Evolutionary conservation across 1,140 invertebrate genomes (phyloP), one percentile per base, ranked within the genome.

Genomic region (Sesamia nonagrioides): DNA sequence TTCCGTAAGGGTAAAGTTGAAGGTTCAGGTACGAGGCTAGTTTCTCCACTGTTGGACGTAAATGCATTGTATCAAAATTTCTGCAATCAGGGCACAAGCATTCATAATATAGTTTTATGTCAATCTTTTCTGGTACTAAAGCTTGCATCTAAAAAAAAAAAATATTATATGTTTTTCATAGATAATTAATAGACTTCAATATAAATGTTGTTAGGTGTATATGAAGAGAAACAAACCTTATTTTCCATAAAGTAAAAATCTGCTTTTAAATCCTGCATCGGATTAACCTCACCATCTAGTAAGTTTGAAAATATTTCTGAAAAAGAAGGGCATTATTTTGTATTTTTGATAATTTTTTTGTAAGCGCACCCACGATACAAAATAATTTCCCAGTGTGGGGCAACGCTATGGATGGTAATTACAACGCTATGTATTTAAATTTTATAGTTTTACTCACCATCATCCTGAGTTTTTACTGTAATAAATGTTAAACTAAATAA

Each of bases 21-120:
- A 97, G 87, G 50, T 96, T 87, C 4, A 97, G 85, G 73, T 95
- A 95, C 0, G 95, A 79, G 45, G 83, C 84, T 35, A 97, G 84
- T 63, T 94, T 86, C 5, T 91, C 79, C 88, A 96, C 95, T 0
- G 95, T 88, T 6, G 94, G 89, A 9, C 84, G 87, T 48, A 96
- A 86, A 84, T 97, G 96, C 2, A 89, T 82, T 0, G 75, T 93
- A 71, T 98, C 96, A 85, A 98, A 98, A 17, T 91, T 83, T 45
- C 95, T 95, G 86, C 97, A 98, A 86, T 98, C 97, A 0, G 97
- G 96, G 88, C 98, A 99, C 0, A 98, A 89, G 9, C 96, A 96
- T 93, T 99, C 98, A 86, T 98, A 98, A 82, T 97, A 98, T 61
- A 98, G 13, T 58, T 91, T 78, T 48, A 92, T 60, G 0, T 84